phyloP scores from a whole-genome alignment of 2,113 vertebrate genomes.

The Atrichornis clamosus region DNA sequence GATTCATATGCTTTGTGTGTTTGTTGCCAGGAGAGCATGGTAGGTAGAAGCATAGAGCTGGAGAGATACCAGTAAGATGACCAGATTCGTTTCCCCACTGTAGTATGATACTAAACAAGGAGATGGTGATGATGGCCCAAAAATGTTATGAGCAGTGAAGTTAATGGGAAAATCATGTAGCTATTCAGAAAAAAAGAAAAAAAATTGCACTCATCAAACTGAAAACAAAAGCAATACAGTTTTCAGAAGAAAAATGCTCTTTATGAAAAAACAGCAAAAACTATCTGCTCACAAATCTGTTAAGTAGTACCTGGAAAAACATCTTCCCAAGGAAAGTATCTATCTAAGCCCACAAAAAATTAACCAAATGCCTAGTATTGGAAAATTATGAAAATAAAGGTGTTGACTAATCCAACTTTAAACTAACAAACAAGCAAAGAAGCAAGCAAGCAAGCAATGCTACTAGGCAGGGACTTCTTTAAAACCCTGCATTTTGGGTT shows the following conservation, averaged over 20 bases:
- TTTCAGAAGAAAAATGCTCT: background rate
- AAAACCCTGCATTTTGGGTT: background rate
- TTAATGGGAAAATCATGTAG: background rate
- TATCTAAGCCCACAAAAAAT: background rate
- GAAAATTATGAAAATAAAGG: background rate
- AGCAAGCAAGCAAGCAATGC: background rate
- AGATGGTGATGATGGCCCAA: background rate
- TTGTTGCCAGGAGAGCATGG: background rate
- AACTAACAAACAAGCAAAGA: background rate
- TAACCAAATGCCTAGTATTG: background rate
- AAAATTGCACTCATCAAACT: rapidly evolving
- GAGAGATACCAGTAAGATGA: background rate
- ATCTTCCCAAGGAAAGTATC: background rate
- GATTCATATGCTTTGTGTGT: background rate
- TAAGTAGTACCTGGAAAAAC: background rate
- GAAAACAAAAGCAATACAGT: background rate
- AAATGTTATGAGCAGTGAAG: background rate
- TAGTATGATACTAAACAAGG: background rate
- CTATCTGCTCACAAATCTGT: background rate
- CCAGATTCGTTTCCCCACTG: background rate
- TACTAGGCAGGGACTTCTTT: background rate
- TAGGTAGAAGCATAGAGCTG: background rate
- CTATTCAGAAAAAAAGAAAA: background rate
- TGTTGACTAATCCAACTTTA: background rate
- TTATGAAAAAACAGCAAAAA: background rate